These are phyloP conservation scores for Dryas iulia DNA, from an alignment of 1,140 invertebrate species.

Conservation along the genomic window DNA sequence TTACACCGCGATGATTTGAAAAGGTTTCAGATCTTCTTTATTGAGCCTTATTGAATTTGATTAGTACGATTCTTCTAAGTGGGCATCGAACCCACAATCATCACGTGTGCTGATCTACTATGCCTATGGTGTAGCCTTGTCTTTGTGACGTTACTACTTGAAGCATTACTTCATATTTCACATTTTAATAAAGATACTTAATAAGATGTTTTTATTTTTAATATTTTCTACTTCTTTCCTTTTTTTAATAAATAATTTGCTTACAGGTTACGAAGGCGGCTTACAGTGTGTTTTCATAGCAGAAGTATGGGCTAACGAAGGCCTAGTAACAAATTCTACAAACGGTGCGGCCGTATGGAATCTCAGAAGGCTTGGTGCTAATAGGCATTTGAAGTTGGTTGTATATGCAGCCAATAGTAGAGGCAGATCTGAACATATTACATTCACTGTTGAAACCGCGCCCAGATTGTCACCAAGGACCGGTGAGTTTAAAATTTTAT, in stretches of 20 bases:
- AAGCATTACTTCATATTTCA: no score
- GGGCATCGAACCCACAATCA: no score
- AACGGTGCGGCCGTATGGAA: constrained; percentile 76
- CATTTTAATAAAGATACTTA: no score
- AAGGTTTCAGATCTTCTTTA: no score
- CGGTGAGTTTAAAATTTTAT: constrained; percentile 39
- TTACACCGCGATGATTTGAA: no score
- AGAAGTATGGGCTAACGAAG: constrained; percentile 83
- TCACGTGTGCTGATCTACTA: no score
- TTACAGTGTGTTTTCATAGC: constrained; percentile 90
- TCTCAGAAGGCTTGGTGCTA: constrained; percentile 78
- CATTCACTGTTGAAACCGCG: constrained; percentile 78
- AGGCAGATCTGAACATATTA: constrained; percentile 81
- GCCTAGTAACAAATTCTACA: constrained; percentile 76
- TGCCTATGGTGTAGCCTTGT: no score
- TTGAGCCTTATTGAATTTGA: no score
- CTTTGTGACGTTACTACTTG: no score
- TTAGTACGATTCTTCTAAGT: no score
- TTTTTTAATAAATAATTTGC: background rate
- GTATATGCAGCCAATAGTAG: constrained; percentile 84
- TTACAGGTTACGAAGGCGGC: constrained; percentile 91
- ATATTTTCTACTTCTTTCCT: no score
- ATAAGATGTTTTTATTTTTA: no score
- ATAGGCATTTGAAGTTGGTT: constrained; percentile 75
- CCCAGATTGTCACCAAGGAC: constrained; percentile 58